These are phyloP conservation scores for Copsychus sechellarum DNA, from an alignment of 2,113 vertebrate genomes.

Conservation along the genomic window DNA sequence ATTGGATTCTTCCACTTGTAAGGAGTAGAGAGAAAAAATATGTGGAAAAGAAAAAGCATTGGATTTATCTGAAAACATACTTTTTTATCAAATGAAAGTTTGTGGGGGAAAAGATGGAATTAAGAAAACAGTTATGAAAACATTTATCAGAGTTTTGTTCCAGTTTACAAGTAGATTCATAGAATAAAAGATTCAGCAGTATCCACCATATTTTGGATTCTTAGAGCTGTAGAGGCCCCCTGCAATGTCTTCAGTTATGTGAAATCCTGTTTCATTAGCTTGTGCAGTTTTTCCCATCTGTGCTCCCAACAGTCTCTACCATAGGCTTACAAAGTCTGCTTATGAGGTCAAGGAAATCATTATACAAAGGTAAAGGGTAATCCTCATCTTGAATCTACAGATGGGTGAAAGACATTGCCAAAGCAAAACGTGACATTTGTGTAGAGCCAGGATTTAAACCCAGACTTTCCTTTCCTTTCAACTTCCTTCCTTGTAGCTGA, in stretches of 20 bases:
- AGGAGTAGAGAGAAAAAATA: not conserved
- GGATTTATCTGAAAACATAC: not conserved
- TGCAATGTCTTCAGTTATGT: not conserved
- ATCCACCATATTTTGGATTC: not conserved
- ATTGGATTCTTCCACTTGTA: not conserved
- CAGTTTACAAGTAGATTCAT: constrained; percentile 11
- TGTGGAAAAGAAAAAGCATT: not conserved
- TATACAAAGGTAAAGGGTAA: not conserved
- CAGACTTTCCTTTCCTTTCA: not conserved
- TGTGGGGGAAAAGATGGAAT: not conserved
- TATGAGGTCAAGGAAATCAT: not conserved
- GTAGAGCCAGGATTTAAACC: not conserved
- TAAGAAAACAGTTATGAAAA: not conserved
- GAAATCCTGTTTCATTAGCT: not conserved
- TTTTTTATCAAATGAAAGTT: not conserved
- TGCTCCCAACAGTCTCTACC: not conserved
- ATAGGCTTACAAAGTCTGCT: not conserved
- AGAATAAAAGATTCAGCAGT: not conserved
- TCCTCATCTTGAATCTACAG: not conserved
- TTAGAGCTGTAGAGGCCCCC: not conserved
- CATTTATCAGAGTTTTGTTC: not conserved
- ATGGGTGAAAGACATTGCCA: not conserved
- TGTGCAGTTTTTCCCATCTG: not conserved
- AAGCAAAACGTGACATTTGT: not conserved
- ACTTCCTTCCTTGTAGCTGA: not conserved